These are phyloP conservation scores for Adineta ricciae DNA, from an alignment of 2,888 invertebrate species.

Conservation along the genomic window DNA sequence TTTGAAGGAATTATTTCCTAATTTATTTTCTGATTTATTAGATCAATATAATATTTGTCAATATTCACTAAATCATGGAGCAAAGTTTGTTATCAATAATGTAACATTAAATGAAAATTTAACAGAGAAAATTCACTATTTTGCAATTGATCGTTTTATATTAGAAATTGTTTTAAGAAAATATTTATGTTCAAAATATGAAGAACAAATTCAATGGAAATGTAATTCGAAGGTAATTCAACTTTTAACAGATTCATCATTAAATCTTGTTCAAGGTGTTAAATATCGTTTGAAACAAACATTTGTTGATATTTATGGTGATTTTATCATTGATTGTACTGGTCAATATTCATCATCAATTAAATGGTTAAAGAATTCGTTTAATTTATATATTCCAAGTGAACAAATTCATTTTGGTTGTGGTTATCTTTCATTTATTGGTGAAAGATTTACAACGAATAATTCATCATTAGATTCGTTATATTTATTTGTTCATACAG, in stretches of 20 bases:
- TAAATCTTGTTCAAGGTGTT: not conserved
- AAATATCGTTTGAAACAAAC: not conserved
- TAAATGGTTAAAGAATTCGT: not conserved
- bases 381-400: not conserved
- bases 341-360: not conserved
- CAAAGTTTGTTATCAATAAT: not conserved
- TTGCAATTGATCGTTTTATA: constrained; percentile 3
- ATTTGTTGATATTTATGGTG: not conserved
- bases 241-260: not conserved
- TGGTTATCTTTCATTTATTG: constrained; percentile 2
- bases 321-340: constrained; percentile 10
- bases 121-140: not conserved
- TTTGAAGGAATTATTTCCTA: too few species aligned
- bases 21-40: too few species aligned
- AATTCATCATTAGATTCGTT: not conserved
- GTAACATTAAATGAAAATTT: not conserved
- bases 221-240: not conserved
- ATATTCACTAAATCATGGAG: too few species aligned
- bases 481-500: not conserved
- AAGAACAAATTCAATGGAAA: not conserved
- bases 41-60: too few species aligned
- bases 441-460: not conserved
- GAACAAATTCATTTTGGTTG: not conserved
- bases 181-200: not conserved
- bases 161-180: not conserved